phyloP scores from a whole-genome alignment of 2,113 vertebrate species.

The Salvelinus namaycush region DNA sequence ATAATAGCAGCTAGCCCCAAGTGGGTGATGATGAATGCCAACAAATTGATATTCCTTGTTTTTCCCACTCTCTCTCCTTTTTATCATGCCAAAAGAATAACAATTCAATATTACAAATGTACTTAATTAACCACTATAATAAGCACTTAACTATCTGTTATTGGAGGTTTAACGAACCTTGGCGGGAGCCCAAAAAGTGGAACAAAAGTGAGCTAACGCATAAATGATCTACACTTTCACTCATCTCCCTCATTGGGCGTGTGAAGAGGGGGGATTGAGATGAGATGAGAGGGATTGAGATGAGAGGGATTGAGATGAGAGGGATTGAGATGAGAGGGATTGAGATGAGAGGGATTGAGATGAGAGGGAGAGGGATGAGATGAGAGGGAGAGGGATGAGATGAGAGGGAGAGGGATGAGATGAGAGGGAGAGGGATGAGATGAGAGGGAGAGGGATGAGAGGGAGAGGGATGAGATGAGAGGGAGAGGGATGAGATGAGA shows the following conservation, averaged over 20 bases:
- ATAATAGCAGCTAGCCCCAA: no score
- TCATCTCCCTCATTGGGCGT: no score
- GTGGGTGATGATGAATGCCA: no score
- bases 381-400: not conserved
- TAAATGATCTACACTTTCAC: no score
- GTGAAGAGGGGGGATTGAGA: slow-evolving; percentile 26
- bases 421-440: no score
- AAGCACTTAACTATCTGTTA: slow-evolving; percentile 31
- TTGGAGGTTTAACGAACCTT: slow-evolving; percentile 19
- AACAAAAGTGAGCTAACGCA: no score
- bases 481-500: not conserved
- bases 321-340: not conserved
- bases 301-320: slow-evolving; percentile 7
- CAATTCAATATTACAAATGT: slow-evolving; percentile 16
- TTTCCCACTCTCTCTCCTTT: not conserved
- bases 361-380: not conserved
- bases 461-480: not conserved
- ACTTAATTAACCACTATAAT: slow-evolving; percentile 31
- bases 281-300: slow-evolving; percentile 14
- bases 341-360: not conserved
- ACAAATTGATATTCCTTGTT: not conserved
- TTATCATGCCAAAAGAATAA: slow-evolving; percentile 8
- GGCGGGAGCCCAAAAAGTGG: slow-evolving; percentile 12
- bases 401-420: no score
- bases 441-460: no score